phyloP scores from a whole-genome alignment of 2,797 vertebrate genomes.

The Hippopotamyrus pictus region DNA sequence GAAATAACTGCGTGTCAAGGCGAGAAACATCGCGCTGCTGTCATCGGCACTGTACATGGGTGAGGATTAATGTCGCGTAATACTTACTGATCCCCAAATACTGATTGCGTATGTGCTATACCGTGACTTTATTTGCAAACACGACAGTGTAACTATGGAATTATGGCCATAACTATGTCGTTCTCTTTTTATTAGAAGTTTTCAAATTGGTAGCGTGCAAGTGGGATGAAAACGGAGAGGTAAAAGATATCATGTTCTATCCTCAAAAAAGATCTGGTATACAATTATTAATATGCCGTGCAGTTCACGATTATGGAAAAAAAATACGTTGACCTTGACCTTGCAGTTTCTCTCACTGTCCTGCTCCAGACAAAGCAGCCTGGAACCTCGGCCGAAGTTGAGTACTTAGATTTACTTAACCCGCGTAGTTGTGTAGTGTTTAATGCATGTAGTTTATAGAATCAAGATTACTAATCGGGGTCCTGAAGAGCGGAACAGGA shows the following conservation, averaged over 20 bases:
- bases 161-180: neutral
- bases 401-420: neutral
- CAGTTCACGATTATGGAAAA: neutral
- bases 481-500: neutral
- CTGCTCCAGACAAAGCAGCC: neutral
- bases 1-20: neutral
- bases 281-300: neutral
- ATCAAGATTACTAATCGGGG: neutral
- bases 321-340: neutral
- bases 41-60: neutral
- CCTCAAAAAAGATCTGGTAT: neutral
- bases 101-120: neutral
- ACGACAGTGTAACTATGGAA: neutral
- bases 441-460: neutral
- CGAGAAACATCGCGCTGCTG: neutral
- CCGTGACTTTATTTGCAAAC: neutral
- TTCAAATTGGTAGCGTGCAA: neutral
- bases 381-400: neutral
- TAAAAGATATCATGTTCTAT: neutral
- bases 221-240: neutral
- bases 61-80: neutral
- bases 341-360: neutral
- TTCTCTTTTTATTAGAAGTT: neutral
- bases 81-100: neutral
- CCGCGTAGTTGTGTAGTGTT: neutral